phyloP scores from a whole-genome alignment of 2,113 vertebrate genomes.

The Felis chaus region DNA sequence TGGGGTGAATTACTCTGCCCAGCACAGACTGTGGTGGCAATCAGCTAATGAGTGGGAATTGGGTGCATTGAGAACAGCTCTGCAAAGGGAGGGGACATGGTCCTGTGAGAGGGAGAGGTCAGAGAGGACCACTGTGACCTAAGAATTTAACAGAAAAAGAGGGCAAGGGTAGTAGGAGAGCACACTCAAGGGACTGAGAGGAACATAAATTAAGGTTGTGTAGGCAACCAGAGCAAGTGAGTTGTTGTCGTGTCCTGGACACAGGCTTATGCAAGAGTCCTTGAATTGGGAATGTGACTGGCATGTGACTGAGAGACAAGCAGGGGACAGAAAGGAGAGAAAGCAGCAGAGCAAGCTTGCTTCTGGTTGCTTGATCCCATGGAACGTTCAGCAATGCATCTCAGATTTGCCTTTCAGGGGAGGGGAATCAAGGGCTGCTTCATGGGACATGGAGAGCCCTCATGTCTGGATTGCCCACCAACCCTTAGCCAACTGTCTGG shows the following conservation, averaged over 20 bases:
- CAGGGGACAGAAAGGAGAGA: not conserved
- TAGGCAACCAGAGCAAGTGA: not conserved
- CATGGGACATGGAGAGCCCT: too few relatives aligned
- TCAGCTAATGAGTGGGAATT: not conserved
- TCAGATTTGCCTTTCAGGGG: not conserved
- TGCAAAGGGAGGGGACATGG: too few relatives aligned
- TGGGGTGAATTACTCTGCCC: not conserved
- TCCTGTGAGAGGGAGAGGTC: not conserved
- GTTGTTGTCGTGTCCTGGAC: not conserved
- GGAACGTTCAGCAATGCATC: not conserved
- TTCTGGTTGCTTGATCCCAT: not conserved
- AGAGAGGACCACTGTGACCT: not conserved
- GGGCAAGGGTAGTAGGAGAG: rapidly evolving
- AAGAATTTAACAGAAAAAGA: not conserved
- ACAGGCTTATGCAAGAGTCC: not conserved
- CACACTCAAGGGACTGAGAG: not conserved
- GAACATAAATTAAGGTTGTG: not conserved
- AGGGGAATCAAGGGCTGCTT: not conserved
- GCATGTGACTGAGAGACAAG: not conserved
- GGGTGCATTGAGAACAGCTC: not conserved
- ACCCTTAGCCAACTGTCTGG: not conserved
- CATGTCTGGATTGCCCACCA: not conserved
- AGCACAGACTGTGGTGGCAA: not conserved
- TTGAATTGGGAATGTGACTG: not conserved
- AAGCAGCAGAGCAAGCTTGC: not conserved